Evolutionary conservation across 2,888 invertebrate genomes (phyloP).

Genomic region (Eilema caniola): DNA sequence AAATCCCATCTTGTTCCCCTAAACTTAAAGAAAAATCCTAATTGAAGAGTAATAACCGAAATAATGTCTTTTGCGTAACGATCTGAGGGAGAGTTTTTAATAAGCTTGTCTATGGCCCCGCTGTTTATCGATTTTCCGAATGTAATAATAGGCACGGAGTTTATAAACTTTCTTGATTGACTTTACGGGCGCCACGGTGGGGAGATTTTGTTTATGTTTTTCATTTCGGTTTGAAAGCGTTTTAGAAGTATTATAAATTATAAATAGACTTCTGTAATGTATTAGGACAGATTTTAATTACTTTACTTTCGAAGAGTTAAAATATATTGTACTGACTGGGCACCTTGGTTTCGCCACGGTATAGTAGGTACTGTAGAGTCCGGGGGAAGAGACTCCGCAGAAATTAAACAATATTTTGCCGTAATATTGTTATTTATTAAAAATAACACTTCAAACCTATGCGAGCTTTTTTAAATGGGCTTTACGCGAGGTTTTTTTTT

Average conservation of each 20-base stretch:
- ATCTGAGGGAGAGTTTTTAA: conserved; percentile 38
- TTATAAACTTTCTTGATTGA: conserved; percentile 42
- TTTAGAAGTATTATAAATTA: not conserved
- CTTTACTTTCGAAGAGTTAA: not conserved
- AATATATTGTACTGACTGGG: not conserved
- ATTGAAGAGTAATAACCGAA: conserved; percentile 52
- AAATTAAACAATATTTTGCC: too few relatives aligned
- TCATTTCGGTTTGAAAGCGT: conserved; percentile 2
- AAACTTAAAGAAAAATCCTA: conserved; percentile 37
- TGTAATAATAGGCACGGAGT: conserved; percentile 15
- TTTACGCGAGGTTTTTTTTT: too few relatives aligned
- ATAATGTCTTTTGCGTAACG: conserved; percentile 47
- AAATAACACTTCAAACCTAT: too few relatives aligned
- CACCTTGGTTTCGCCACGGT: too few relatives aligned
- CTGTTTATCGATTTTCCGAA: conserved; percentile 33
- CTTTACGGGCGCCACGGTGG: conserved; percentile 5
- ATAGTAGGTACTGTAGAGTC: too few relatives aligned
- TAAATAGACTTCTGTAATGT: not conserved
- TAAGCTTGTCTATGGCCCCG: conserved; percentile 38
- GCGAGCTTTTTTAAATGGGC: too few relatives aligned
- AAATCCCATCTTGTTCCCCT: conserved; percentile 32
- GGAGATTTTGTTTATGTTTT: conserved; percentile 18
- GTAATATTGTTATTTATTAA: too few relatives aligned
- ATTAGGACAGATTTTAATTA: not conserved
- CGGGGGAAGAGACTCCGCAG: too few relatives aligned